Evolutionary conservation across 2,888 invertebrate genomes (phyloP).

Genomic region (Melikaiella ostensackeni): DNA sequence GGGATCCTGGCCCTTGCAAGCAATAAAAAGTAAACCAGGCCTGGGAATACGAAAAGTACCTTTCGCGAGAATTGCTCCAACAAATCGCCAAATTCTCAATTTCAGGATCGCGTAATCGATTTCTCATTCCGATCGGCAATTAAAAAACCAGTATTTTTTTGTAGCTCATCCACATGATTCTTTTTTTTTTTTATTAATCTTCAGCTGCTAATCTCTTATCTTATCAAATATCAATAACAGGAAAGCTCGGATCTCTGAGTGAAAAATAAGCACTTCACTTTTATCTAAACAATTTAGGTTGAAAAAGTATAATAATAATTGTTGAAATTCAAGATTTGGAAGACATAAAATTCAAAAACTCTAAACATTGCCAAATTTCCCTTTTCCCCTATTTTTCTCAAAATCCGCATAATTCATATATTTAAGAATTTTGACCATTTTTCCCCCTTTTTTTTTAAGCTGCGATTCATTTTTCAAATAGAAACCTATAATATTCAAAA

Average conservation of each 20-base stretch:
- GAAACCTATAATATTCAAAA: too few species aligned
- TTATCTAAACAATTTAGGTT: background rate
- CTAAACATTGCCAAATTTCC: too few species aligned
- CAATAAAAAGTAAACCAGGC: background rate
- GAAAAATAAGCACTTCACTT: background rate
- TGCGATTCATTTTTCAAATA: too few species aligned
- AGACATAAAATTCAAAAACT: too few species aligned
- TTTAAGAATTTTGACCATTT: too few species aligned
- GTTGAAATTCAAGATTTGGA: background rate
- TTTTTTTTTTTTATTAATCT: background rate
- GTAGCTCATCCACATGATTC: background rate
- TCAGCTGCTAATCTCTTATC: constrained; percentile 9
- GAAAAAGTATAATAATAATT: background rate
- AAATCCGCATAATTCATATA: too few species aligned
- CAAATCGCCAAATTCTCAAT: background rate
- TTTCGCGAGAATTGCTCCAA: background rate
- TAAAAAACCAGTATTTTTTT: background rate
- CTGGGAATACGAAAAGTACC: constrained; percentile 1
- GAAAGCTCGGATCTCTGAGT: background rate
- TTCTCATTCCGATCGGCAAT: background rate
- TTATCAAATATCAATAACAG: constrained; percentile 9
- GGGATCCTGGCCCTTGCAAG: background rate
- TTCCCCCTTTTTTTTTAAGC: too few species aligned
- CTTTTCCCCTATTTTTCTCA: too few species aligned
- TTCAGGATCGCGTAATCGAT: background rate